Conservation (phyloP, 2,888 invertebrate genomes). For the Pseudococcus viburni region DNA sequence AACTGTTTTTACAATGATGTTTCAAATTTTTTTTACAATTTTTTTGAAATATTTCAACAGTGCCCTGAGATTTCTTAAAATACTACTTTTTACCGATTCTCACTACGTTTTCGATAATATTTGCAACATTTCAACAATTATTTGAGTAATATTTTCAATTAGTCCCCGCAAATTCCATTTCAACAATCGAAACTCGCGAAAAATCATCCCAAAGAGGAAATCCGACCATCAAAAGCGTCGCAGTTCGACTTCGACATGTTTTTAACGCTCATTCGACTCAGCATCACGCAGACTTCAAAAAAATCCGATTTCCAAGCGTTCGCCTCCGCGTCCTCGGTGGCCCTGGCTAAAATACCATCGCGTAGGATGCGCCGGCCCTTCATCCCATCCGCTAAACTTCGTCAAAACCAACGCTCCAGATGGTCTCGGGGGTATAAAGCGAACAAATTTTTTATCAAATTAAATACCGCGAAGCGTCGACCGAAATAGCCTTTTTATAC, state of each 20-base stretch:
- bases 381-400: background rate
- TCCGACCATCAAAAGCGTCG: background rate
- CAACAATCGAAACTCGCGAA: background rate
- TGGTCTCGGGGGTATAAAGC: slow-evolving; percentile 25
- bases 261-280: background rate
- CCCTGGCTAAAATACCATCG: background rate
- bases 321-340: background rate
- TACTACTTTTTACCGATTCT: too few relatives aligned
- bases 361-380: background rate
- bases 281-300: background rate
- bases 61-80: too few relatives aligned
- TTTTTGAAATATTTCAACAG: too few relatives aligned
- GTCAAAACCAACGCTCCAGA: background rate
- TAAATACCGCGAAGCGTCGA: slow-evolving; percentile 25
- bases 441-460: slow-evolving; percentile 22
- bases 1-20: too few relatives aligned
- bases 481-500: slow-evolving; percentile 11
- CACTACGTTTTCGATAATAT: too few relatives aligned
- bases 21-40: too few relatives aligned
- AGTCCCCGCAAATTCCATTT: too few relatives aligned
- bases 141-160: too few relatives aligned
- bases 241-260: background rate
- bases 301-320: background rate
- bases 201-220: background rate
- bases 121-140: too few relatives aligned